These are phyloP conservation scores for Drosophila nikananu DNA, from an alignment of 1,140 invertebrate genomes.

Conservation along the genomic window DNA sequence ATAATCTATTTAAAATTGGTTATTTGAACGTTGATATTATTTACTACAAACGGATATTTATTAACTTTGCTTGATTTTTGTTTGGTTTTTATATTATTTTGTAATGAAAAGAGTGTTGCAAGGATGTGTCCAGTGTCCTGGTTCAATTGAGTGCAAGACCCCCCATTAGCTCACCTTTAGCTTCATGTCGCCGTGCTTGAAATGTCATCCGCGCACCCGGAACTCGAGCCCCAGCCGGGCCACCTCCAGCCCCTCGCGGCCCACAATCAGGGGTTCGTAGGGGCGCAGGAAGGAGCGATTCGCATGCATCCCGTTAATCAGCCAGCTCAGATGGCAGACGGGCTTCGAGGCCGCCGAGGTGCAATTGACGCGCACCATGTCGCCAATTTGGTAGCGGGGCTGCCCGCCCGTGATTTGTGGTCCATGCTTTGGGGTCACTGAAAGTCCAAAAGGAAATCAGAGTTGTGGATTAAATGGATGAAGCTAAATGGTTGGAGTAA, in stretches of 20 bases:
- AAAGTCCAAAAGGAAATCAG: conserved; percentile 44
- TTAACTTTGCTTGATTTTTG: not conserved
- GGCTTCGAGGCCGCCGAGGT: conserved; percentile 93
- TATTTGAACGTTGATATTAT: not conserved
- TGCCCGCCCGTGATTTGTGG: conserved; percentile 93
- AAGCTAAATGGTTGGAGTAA: not conserved
- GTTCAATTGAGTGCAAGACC: not conserved
- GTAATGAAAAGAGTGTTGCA: not conserved
- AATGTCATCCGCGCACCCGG: conserved; percentile 91
- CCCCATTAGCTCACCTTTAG: conserved; percentile 88
- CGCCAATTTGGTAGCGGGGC: conserved; percentile 92
- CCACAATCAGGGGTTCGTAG: conserved; percentile 79
- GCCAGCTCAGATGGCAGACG: conserved; percentile 93
- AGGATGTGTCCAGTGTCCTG: not conserved
- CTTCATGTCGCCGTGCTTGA: conserved; percentile 93
- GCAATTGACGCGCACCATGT: conserved; percentile 93
- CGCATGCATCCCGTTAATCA: conserved; percentile 94
- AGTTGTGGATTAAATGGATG: conserved; percentile 5
- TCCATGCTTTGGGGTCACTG: conserved; percentile 92
- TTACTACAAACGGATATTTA: not conserved
- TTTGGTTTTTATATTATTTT: not conserved
- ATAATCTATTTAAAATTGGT: not conserved
- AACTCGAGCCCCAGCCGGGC: conserved; percentile 91
- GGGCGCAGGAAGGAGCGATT: conserved; percentile 85
- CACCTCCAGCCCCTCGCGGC: conserved; percentile 88